Evolutionary conservation across 2,113 vertebrate genomes (phyloP), one percentile per base, ranked within the genome.

Genomic region (Puntigrus tetrazona): DNA sequence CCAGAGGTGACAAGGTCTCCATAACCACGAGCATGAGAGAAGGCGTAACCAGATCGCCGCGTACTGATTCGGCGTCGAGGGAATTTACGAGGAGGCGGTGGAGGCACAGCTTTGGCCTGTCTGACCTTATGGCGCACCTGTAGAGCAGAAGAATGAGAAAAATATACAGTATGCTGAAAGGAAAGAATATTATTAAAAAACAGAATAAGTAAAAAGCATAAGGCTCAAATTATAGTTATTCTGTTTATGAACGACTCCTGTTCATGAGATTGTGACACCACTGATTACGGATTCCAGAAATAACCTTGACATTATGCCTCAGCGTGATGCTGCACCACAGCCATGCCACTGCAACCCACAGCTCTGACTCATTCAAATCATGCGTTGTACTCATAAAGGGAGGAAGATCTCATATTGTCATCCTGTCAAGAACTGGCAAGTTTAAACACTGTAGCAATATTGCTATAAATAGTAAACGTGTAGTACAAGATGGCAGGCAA

Each of bases 1-100:
- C 94, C 93, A 0, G 98, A 99, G n/a, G 95, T 98, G 63, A 99
- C 96, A 90, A 99, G 96, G 5, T 95, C 94, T 1, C 98, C 98
- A 3, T 96, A 99, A 78, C 98, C 98, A 0, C 95, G 92, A 38
- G 95, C 89, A 82, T 99, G 98, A n/a, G 98, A 96, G 92, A 99
- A 99, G 20, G 98, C 98, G 1, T 99, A 99, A 74, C 96, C 96
- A 0, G 98, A 99, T 18, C 96, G 96, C 0, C 95, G 95, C 3
- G 94, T 92, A 88, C 94, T 93, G 87, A 93, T 61, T 0, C 93
- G 92, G 16, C 92, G 92, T 65, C 87, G 0, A 1, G 61, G 93
- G 8, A 84, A 77, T 72, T 82, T 92, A 50, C 65, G 86, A 8
- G 91, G 91, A 0, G 87, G 81, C 0, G 93, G 92, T 6, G 84